These are phyloP conservation scores for Lithosia quadra DNA, from an alignment of 2,888 invertebrate genomes.

Conservation along the genomic window DNA sequence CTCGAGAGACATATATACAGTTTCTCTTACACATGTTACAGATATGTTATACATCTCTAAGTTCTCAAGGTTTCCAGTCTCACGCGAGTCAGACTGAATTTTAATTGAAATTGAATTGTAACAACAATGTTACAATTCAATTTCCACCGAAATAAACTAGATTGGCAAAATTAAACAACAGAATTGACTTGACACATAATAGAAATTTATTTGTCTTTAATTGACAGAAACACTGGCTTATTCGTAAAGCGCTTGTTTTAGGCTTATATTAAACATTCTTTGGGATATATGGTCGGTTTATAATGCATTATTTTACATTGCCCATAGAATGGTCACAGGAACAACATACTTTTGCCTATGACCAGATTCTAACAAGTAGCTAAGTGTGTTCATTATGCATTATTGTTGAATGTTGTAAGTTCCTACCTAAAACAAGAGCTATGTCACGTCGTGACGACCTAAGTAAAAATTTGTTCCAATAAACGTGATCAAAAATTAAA, in stretches of 20 bases:
- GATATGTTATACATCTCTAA: too few relatives aligned
- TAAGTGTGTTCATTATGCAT: neutral
- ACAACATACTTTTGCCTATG: neutral
- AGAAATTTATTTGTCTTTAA: conserved; percentile 59
- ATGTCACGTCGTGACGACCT: neutral
- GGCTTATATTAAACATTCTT: neutral
- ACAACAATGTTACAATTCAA: too few relatives aligned
- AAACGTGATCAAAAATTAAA: conserved; percentile 44
- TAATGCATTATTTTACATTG: neutral
- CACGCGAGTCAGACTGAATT: too few relatives aligned
- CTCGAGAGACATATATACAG: too few relatives aligned
- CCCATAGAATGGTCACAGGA: neutral
- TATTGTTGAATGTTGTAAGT: neutral
- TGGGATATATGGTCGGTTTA: neutral
- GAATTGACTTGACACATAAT: conserved; percentile 27
- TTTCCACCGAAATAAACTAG: too few relatives aligned
- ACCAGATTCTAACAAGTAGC: too few relatives aligned
- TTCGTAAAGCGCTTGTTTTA: conserved; percentile 8
- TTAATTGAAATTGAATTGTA: too few relatives aligned
- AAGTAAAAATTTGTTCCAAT: conserved; percentile 30
- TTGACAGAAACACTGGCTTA: conserved; percentile 54
- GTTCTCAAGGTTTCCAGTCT: too few relatives aligned
- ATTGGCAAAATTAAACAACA: conserved; percentile 22
- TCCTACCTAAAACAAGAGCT: neutral
- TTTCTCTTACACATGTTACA: too few relatives aligned